phyloP scores from a whole-genome alignment of 37 sponge, comb jelly and placozoan species.

The Oopsacas minuta region DNA sequence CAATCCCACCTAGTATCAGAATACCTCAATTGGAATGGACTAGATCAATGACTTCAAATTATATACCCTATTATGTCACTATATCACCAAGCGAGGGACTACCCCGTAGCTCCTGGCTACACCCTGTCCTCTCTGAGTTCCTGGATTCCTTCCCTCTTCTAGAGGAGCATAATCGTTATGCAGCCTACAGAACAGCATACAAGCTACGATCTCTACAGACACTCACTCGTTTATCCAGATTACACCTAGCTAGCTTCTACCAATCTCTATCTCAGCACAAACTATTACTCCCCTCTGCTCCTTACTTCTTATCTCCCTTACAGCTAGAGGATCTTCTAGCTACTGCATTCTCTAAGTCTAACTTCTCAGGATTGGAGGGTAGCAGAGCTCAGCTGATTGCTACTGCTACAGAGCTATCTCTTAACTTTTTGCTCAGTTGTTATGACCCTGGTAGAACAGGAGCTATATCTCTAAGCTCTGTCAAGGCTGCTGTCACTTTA shows the following conservation, averaged over 20 bases:
- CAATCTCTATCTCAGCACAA: background rate
- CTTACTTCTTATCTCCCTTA: constrained; percentile 7
- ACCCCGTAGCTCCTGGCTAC: background rate
- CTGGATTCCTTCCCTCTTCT: background rate
- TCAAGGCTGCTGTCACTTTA: constrained; percentile 36
- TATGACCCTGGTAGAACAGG: constrained; percentile 67
- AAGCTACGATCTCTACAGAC: constrained; percentile 65
- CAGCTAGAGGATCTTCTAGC: constrained; percentile 35
- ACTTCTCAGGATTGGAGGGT: background rate
- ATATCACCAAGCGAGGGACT: background rate
- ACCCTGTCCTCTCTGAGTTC: background rate
- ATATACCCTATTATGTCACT: constrained; percentile 77
- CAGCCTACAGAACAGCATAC: constrained; percentile 77
- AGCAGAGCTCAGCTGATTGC: background rate
- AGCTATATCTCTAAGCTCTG: constrained; percentile 22
- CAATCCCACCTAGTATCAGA: background rate
- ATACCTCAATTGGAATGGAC: constrained; percentile 31
- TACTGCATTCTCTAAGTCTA: constrained; percentile 20
- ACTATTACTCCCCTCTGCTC: background rate
- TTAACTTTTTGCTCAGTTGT: constrained; percentile 46
- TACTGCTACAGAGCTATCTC: constrained; percentile 27
- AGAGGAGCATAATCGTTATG: constrained; percentile 21
- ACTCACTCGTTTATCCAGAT: constrained; percentile 4
- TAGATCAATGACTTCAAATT: constrained; percentile 44
- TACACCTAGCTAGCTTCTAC: background rate